Evolutionary conservation across 2,113 vertebrate species (phyloP).

Genomic region (Rhegmatorhina hoffmannsi): DNA sequence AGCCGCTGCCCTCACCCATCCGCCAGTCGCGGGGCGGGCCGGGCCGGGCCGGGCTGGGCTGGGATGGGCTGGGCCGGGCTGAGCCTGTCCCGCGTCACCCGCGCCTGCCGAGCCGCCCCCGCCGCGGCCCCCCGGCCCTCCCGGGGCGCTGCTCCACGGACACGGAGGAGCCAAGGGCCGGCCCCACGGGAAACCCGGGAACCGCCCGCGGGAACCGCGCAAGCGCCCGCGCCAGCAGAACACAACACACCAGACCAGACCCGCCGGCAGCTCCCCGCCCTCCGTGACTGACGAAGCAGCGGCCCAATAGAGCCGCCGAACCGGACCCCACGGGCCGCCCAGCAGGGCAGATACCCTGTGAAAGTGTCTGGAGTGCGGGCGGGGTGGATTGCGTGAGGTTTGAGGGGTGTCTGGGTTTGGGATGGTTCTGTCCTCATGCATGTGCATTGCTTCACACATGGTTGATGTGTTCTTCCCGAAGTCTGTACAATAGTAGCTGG

Average conservation of each 20-base stretch:
- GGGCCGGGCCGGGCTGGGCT: background rate
- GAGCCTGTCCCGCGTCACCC: background rate
- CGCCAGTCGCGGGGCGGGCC: background rate
- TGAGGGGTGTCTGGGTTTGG: background rate
- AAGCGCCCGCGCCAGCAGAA: background rate
- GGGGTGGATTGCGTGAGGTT: rapidly evolving
- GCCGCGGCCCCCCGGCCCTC: background rate
- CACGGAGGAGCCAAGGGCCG: background rate
- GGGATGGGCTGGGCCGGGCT: background rate
- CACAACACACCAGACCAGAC: too few relatives aligned
- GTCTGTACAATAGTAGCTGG: background rate
- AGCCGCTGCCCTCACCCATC: background rate
- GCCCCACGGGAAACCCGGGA: background rate
- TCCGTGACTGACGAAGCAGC: background rate
- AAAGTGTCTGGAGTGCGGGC: rapidly evolving
- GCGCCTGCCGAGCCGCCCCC: background rate
- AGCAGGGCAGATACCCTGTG: rapidly evolving
- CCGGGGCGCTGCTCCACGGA: background rate
- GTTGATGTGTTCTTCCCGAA: background rate
- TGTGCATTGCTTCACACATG: background rate
- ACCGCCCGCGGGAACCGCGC: background rate
- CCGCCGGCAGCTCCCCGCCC: background rate
- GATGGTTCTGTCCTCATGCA: background rate
- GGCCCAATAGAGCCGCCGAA: background rate
- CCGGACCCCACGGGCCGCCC: background rate